Percentiles rank a stretch among this genome's conserved stretches.
phyloP scores from a whole-genome alignment of 1,140 invertebrate species.

The Anastrepha ludens region DNA sequence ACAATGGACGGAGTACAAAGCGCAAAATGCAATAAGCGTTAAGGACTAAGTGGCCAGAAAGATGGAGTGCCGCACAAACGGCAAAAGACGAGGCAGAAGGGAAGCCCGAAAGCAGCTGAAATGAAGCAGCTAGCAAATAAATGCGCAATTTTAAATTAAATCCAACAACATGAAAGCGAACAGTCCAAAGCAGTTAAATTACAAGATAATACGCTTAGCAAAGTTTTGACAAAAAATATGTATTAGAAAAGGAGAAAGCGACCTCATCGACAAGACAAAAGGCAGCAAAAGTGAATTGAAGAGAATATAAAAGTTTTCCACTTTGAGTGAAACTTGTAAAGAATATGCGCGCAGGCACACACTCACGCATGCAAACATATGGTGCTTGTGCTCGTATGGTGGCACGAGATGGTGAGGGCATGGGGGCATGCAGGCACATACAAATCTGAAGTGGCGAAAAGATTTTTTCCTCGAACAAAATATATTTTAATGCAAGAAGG shows the following conservation, averaged over 20 bases:
- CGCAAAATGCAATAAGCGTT: conserved; percentile 16
- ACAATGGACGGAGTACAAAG: not conserved
- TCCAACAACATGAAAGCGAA: conserved; percentile 6
- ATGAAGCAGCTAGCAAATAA: conserved; percentile 2
- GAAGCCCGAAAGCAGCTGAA: not conserved
- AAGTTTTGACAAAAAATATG: not conserved
- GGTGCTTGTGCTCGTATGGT: no score
- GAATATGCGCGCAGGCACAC: not conserved
- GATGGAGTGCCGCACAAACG: not conserved
- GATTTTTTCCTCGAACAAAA: no score
- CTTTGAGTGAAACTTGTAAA: not conserved
- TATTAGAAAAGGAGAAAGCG: not conserved
- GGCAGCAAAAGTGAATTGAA: not conserved
- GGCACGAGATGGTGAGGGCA: no score
- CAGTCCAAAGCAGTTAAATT: conserved; percentile 1
- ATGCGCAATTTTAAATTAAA: conserved; percentile 23
- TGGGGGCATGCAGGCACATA: no score
- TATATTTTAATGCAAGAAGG: no score
- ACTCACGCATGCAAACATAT: not conserved
- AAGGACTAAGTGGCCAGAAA: not conserved
- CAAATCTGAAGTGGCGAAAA: no score
- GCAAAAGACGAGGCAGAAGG: not conserved
- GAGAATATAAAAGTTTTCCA: not conserved
- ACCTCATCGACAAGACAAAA: not conserved
- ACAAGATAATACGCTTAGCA: conserved; percentile 4